Evolutionary conservation across 2,113 vertebrate genomes (phyloP).

Genomic region (Arothron firmamentum): DNA sequence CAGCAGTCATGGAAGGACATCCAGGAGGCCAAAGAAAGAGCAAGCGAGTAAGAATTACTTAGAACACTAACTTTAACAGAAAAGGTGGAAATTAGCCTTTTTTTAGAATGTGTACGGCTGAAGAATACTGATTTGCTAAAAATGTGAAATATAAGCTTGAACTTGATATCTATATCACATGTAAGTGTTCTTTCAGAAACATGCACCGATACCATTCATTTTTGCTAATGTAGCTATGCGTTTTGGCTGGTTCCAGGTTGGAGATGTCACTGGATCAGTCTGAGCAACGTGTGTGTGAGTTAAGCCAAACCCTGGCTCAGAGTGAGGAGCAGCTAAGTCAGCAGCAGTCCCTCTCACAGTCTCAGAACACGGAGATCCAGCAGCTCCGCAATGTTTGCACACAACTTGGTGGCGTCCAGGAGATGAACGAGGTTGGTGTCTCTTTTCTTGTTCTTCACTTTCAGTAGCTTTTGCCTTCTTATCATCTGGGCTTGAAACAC

Average conservation of each 20-base stretch:
- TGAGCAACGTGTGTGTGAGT: slow-evolving; percentile 42
- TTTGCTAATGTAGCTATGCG: neutral
- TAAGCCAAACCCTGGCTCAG: slow-evolving; percentile 47
- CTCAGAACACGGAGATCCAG: slow-evolving; percentile 60
- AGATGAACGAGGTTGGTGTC: slow-evolving; percentile 81
- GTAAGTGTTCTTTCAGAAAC: too few relatives aligned
- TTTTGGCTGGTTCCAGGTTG: slow-evolving; percentile 47
- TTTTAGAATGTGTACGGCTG: too few relatives aligned
- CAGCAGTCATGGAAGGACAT: slow-evolving; percentile 67
- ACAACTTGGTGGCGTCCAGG: slow-evolving; percentile 65
- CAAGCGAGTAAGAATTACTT: slow-evolving; percentile 51
- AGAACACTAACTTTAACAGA: neutral
- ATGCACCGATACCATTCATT: neutral
- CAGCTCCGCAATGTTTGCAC: slow-evolving; percentile 65
- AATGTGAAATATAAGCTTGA: too few relatives aligned
- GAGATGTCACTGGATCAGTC: slow-evolving; percentile 49
- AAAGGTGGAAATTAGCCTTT: too few relatives aligned
- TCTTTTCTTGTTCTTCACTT: neutral
- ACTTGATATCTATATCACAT: too few relatives aligned
- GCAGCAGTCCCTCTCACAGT: slow-evolving; percentile 58
- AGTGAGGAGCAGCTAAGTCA: slow-evolving; percentile 51
- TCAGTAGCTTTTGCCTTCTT: too few relatives aligned
- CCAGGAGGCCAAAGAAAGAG: slow-evolving; percentile 54
- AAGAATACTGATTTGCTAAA: too few relatives aligned
- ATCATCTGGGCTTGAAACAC: too few relatives aligned